A percentile compares a stretch with the other conserved stretches of the same genome.
Conservation (phyloP, 2,113 vertebrate species). For the Silurus asotus region DNA sequence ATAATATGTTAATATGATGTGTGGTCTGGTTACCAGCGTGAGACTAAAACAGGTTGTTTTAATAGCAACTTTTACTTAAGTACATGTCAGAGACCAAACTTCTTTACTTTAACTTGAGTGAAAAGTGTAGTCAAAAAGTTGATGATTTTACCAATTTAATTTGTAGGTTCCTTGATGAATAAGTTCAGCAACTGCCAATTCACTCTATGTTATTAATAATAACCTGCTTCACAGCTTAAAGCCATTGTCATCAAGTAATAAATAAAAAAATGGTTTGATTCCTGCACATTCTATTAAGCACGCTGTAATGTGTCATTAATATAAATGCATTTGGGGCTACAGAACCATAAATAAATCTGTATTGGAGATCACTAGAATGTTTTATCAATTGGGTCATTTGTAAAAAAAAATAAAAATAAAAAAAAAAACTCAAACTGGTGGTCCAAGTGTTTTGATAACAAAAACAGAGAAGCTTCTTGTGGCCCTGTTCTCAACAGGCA, state of each 20-base stretch:
- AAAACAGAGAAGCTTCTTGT: neutral
- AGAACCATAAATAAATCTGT: neutral
- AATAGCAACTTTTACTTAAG: too few relatives aligned
- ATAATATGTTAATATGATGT: too few relatives aligned
- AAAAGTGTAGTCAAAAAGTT: too few relatives aligned
- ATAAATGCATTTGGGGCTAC: neutral
- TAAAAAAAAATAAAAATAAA: neutral
- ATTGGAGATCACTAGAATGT: neutral
- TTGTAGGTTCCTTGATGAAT: neutral
- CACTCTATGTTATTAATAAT: neutral
- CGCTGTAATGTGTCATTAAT: neutral
- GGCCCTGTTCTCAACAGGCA: constrained; percentile 40
- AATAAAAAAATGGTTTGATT: neutral
- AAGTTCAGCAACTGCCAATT: neutral
- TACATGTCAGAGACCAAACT: too few relatives aligned
- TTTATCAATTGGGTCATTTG: neutral
- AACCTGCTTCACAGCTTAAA: neutral
- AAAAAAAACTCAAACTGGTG: neutral
- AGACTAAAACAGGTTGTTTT: too few relatives aligned
- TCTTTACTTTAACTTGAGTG: too few relatives aligned
- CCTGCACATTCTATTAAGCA: neutral
- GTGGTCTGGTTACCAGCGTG: too few relatives aligned
- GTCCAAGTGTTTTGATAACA: neutral
- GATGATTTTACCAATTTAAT: too few relatives aligned
- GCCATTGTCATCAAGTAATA: neutral